Conservation (phyloP, 92 coral and sea anemone species). For the Pocillopora grandis region DNA sequence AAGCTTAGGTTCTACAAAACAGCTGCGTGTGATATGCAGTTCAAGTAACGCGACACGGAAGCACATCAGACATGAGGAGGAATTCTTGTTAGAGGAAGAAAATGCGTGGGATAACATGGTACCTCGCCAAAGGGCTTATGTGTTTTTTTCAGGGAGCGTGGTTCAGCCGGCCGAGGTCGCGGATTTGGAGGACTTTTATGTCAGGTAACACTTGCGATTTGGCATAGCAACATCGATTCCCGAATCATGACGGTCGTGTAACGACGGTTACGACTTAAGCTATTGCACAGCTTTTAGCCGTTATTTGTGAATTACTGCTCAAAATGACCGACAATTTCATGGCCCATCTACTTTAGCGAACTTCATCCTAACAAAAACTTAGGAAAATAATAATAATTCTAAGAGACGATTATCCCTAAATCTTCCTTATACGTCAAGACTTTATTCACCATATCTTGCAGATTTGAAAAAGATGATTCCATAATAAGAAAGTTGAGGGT, state of each 20-base stretch:
- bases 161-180: background rate
- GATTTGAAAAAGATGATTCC: background rate
- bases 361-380: too few relatives aligned
- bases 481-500: background rate
- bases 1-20: background rate
- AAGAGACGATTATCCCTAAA: too few relatives aligned
- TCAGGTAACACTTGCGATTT: conserved; percentile 13
- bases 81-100: background rate
- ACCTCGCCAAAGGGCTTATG: conserved; percentile 1
- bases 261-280: too few relatives aligned
- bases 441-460: background rate
- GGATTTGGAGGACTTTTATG: background rate
- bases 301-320: too few relatives aligned
- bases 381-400: too few relatives aligned
- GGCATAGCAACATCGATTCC: too few relatives aligned
- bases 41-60: background rate
- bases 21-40: conserved; percentile 12
- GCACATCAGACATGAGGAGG: background rate
- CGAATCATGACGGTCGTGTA: too few relatives aligned
- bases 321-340: too few relatives aligned
- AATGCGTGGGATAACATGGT: background rate
- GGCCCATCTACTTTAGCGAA: too few relatives aligned
- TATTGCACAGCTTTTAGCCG: too few relatives aligned
- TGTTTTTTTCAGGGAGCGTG: conserved; percentile 5
- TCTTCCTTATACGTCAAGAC: too few relatives aligned